A percentile compares a stretch with the other conserved stretches of the same genome.
These are phyloP conservation scores for Polymixis lichenea DNA, from an alignment of 2,888 invertebrate species.

Conservation along the genomic window DNA sequence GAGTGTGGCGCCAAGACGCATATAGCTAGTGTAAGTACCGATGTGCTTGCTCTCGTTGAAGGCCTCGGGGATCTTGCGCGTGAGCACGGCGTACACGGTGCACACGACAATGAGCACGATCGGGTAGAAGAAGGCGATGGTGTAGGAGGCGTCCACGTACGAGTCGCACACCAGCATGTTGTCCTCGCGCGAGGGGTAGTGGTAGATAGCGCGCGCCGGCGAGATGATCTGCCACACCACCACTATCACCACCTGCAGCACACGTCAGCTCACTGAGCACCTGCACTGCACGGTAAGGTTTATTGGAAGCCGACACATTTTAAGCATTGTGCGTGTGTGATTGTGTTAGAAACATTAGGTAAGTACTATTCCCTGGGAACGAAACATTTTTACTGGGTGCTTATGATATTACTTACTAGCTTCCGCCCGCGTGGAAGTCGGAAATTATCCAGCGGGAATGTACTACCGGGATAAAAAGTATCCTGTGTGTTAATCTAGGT, in stretches of 20 bases:
- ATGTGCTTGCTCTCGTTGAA: slow-evolving; percentile 99
- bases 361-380: neutral
- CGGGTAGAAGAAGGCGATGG: slow-evolving; percentile 98
- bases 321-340: neutral
- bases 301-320: neutral
- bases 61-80: slow-evolving; percentile 98
- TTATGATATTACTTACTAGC: neutral
- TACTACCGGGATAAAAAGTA: too few species aligned
- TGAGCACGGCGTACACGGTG: slow-evolving; percentile 98
- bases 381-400: neutral
- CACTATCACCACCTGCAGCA: slow-evolving; percentile 93
- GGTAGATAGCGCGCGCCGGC: slow-evolving; percentile 97
- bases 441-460: too few species aligned
- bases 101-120: slow-evolving; percentile 96
- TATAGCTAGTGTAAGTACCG: slow-evolving; percentile 86
- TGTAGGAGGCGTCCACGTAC: slow-evolving; percentile 97
- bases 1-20: neutral
- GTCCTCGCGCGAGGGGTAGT: slow-evolving; percentile 96
- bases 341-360: neutral
- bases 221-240: slow-evolving; percentile 97
- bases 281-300: neutral
- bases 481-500: too few species aligned
- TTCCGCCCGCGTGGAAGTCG: too few species aligned
- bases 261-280: neutral
- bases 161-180: slow-evolving; percentile 97